phyloP scores from a whole-genome alignment of 2,888 invertebrate species.

The Amphipyra tragopoginis region DNA sequence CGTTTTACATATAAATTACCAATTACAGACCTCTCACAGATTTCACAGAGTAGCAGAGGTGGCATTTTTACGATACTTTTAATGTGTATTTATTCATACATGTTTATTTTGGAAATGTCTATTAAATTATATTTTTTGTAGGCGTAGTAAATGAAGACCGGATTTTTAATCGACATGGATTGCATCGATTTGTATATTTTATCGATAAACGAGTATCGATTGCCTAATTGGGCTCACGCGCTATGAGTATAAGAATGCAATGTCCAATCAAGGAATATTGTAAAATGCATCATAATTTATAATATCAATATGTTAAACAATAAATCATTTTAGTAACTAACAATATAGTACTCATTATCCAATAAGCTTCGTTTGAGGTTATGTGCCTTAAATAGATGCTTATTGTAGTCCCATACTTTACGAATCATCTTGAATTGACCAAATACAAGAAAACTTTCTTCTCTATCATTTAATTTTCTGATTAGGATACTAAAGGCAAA shows the following conservation, averaged over 20 bases:
- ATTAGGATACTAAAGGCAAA: background rate
- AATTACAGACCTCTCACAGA: constrained; percentile 70
- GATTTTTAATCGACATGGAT: constrained; percentile 50
- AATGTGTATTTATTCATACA: constrained; percentile 40
- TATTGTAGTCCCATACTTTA: background rate
- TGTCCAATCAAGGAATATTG: constrained; percentile 23
- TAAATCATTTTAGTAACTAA: background rate
- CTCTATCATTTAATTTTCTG: background rate
- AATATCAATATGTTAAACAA: constrained; percentile 13
- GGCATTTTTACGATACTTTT: constrained; percentile 59
- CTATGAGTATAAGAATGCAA: constrained; percentile 34
- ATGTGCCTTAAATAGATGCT: background rate
- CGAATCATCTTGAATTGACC: too few species aligned
- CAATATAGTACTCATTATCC: too few species aligned
- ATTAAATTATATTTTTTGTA: constrained; percentile 35
- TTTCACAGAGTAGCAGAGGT: constrained; percentile 62
- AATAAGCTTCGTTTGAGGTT: too few species aligned
- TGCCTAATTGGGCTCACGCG: constrained; percentile 46
- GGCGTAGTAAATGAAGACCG: constrained; percentile 34
- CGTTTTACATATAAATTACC: constrained; percentile 88
- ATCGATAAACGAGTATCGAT: constrained; percentile 45
- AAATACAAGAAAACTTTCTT: too few species aligned
- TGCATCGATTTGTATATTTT: constrained; percentile 49
- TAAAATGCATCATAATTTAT: constrained; percentile 18
- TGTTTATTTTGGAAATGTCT: constrained; percentile 42